A percentile compares a stretch with the other conserved stretches of the same genome.
Conservation (phyloP, 2,888 invertebrate genomes). For the Bellardia bayeri region DNA sequence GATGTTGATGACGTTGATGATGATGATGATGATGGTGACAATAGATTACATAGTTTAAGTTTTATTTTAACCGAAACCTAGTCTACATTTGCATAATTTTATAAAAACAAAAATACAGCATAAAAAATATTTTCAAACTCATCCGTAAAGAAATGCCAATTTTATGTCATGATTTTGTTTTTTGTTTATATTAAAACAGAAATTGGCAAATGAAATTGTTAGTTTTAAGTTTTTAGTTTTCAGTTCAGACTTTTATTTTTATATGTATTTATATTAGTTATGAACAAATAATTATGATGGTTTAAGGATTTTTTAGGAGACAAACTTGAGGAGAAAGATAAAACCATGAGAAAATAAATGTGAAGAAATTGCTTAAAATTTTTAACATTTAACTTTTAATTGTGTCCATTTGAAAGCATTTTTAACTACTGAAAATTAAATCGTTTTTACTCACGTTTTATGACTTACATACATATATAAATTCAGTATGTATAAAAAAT, state of each 20-base stretch:
- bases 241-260: not conserved
- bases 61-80: constrained; percentile 9
- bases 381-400: not conserved
- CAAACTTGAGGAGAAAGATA: not conserved
- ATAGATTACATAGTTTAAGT: constrained; percentile 26
- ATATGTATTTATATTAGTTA: constrained; percentile 7
- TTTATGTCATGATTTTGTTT: constrained; percentile 37
- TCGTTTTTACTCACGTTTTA: not conserved
- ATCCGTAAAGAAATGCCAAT: constrained; percentile 53
- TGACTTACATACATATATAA: not conserved
- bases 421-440: not conserved
- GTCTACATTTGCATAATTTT: constrained; percentile 29
- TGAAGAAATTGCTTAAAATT: not conserved
- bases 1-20: not conserved
- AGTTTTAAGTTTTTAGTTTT: not conserved
- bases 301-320: not conserved
- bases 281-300: constrained; percentile 23
- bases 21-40: constrained; percentile 42
- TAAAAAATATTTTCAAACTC: not conserved
- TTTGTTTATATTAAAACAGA: not conserved
- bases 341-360: not conserved
- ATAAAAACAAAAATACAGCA: constrained; percentile 10
- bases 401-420: constrained; percentile 2
- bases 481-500: not conserved
- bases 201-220: constrained; percentile 29